Evolutionary conservation across 2,888 invertebrate species (phyloP).

Genomic region (Rapana venosa): DNA sequence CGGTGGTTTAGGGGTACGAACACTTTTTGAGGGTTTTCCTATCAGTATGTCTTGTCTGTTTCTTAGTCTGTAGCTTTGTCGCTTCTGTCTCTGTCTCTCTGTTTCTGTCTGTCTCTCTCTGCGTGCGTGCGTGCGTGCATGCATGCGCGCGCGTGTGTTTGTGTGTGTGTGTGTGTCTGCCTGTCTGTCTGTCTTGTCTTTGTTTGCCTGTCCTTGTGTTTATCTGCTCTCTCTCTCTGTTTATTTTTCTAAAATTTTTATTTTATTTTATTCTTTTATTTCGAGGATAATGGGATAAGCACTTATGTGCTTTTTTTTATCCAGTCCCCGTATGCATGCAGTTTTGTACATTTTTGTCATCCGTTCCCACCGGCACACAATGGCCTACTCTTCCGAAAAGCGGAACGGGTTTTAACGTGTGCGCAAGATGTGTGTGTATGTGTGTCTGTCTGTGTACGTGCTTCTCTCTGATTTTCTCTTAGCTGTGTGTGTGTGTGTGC

Average conservation of each 20-base stretch:
- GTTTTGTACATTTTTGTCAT: no score
- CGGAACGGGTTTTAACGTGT: no score
- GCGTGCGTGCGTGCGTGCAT: background rate
- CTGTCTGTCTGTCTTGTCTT: background rate
- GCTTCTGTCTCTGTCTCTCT: background rate
- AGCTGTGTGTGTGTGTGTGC: slow-evolving; percentile 5
- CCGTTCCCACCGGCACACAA: no score
- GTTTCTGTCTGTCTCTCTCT: background rate
- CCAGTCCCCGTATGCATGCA: no score
- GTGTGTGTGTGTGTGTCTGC: no score
- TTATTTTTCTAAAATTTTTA: background rate
- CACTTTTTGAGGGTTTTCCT: no score
- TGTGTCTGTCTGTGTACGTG: background rate
- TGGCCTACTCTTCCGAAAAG: no score
- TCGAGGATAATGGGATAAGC: no score
- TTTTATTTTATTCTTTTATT: background rate
- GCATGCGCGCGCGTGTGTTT: background rate
- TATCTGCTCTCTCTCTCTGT: background rate
- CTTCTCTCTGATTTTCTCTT: background rate
- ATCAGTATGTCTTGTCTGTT: no score
- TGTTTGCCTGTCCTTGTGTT: background rate
- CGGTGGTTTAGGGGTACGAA: slow-evolving; percentile 20
- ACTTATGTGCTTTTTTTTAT: no score
- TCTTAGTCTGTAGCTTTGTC: no score
- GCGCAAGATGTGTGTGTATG: no score